These are phyloP conservation scores for Stenurella melanura DNA, from an alignment of 2,888 invertebrate species.

Conservation along the genomic window DNA sequence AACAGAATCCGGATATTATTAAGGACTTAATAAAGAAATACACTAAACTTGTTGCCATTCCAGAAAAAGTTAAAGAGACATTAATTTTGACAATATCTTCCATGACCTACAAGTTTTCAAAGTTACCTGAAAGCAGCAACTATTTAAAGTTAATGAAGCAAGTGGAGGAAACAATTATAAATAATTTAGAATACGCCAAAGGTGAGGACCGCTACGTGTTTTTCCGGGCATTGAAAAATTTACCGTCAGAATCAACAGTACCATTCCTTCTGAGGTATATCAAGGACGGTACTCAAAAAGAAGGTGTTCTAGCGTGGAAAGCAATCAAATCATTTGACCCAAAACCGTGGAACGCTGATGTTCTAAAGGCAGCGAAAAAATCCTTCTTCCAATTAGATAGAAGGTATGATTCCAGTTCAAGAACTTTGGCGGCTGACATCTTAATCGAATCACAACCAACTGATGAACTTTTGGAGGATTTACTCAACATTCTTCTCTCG, in stretches of 20 bases:
- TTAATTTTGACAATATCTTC: constrained; percentile 80
- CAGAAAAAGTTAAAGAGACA: constrained; percentile 80
- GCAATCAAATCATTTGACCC: constrained; percentile 77
- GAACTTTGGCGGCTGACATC: constrained; percentile 83
- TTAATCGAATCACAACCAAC: constrained; percentile 78
- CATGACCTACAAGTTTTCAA: constrained; percentile 75
- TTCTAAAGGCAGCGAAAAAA: constrained; percentile 74
- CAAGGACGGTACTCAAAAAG: constrained; percentile 74
- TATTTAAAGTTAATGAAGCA: constrained; percentile 58
- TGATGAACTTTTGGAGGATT: constrained; percentile 74
- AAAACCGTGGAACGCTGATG: constrained; percentile 68
- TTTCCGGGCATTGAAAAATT: constrained; percentile 82
- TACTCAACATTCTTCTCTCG: constrained; percentile 72
- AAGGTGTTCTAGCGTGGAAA: constrained; percentile 81
- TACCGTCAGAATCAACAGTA: constrained; percentile 78
- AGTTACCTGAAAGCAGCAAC: constrained; percentile 58
- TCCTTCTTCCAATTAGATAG: constrained; percentile 78
- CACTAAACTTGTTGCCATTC: constrained; percentile 73
- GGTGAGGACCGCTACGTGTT: constrained; percentile 78
- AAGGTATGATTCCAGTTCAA: constrained; percentile 80
- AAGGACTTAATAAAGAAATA: constrained; percentile 73
- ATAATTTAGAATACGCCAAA: constrained; percentile 68
- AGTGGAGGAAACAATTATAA: constrained; percentile 69
- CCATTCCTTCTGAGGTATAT: constrained; percentile 77
- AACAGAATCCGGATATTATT: constrained; percentile 78